A percentile compares a stretch with the other conserved stretches of the same genome.
Evolutionary conservation across 2,888 invertebrate genomes (phyloP).

Genomic region (Phorcus lineatus): DNA sequence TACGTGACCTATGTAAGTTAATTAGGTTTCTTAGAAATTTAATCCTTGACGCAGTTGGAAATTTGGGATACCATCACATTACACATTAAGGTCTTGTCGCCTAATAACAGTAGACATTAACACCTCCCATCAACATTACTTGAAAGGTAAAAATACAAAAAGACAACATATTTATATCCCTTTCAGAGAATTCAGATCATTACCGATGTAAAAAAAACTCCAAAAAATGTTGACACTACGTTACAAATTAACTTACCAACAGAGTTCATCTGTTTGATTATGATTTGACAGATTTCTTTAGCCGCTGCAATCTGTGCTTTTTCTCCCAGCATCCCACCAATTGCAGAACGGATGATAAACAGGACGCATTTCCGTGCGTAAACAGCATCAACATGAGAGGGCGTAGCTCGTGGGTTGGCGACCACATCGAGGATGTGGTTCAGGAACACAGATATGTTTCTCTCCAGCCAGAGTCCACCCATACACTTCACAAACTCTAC

Average conservation of each 20-base stretch:
- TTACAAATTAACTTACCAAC: slow-evolving; percentile 58
- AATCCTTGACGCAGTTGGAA: too few relatives aligned
- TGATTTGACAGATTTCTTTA: slow-evolving; percentile 92
- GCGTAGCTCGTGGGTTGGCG: slow-evolving; percentile 95
- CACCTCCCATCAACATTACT: not conserved
- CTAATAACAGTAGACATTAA: not conserved
- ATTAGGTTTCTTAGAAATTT: too few relatives aligned
- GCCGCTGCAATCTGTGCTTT: slow-evolving; percentile 94
- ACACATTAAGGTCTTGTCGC: too few relatives aligned
- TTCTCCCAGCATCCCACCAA: slow-evolving; percentile 96
- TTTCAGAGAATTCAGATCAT: not conserved
- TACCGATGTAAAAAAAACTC: too few relatives aligned
- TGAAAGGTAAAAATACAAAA: not conserved
- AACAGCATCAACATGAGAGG: slow-evolving; percentile 97
- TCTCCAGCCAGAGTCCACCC: slow-evolving; percentile 96
- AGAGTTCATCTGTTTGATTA: slow-evolving; percentile 93
- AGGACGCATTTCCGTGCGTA: slow-evolving; percentile 98
- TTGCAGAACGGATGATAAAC: slow-evolving; percentile 92
- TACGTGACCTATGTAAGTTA: too few relatives aligned
- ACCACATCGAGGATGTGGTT: slow-evolving; percentile 92
- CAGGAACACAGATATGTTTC: slow-evolving; percentile 90
- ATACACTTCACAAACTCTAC: slow-evolving; percentile 95
- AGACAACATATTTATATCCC: too few relatives aligned
- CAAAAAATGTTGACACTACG: too few relatives aligned
- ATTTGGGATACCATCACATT: too few relatives aligned